Conservation (phyloP, 2,797 vertebrate species). For the Carduelis carduelis region DNA sequence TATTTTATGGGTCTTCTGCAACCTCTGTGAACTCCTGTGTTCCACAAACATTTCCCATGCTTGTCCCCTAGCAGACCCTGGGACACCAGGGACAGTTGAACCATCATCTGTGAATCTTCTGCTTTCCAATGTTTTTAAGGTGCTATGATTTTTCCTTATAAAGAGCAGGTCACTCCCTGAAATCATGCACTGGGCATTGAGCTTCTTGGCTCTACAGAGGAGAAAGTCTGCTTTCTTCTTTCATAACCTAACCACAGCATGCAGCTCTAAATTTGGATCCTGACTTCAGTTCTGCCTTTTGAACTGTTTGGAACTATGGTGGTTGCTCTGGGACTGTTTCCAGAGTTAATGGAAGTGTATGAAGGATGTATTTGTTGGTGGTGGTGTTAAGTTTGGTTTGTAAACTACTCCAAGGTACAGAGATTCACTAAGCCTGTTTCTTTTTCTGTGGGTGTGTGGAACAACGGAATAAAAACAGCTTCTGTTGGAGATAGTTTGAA, state of each 20-base stretch:
- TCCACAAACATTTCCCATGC: not conserved
- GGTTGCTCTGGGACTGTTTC: conserved; percentile 9
- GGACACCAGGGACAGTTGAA: not conserved
- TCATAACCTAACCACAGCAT: not conserved
- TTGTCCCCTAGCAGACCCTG: not conserved
- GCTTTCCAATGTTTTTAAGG: not conserved
- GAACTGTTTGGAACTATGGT: not conserved
- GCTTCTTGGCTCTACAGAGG: not conserved
- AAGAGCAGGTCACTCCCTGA: not conserved
- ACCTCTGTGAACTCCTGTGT: not conserved
- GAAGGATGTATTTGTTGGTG: conserved; percentile 5
- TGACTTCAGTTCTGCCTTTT: conserved; percentile 12
- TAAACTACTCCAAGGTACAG: not conserved
- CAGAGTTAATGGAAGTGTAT: conserved; percentile 27
- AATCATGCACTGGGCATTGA: not conserved
- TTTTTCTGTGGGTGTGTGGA: conserved; percentile 1
- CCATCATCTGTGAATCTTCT: not conserved
- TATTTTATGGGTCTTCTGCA: not conserved
- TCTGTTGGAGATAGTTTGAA: not conserved
- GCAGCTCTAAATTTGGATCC: conserved; percentile 29
- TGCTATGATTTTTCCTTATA: not conserved
- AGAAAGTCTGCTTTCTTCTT: not conserved
- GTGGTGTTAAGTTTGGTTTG: conserved; percentile 21
- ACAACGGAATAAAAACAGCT: not conserved
- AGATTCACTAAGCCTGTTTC: not conserved